Percentiles rank a stretch among this genome's conserved stretches.
These are phyloP conservation scores for Psittacula cyanocephala DNA, from an alignment of 2,113 vertebrate species.

Conservation along the genomic window DNA sequence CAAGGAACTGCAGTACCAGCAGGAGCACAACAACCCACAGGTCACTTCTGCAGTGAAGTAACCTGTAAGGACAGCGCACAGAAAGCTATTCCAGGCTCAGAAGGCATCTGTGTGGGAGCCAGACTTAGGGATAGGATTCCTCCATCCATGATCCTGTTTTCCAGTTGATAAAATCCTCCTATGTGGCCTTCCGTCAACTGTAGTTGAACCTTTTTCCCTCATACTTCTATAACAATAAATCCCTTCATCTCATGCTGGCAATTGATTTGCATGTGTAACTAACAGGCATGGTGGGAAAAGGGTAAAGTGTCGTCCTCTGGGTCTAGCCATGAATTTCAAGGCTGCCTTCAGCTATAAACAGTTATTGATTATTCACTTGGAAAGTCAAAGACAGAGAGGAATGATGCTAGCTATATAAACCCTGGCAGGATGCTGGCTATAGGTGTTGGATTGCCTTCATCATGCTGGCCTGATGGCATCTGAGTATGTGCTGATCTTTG, in stretches of 20 bases:
- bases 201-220: background rate
- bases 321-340: slow-evolving; percentile 15
- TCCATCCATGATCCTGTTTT: background rate
- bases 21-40: background rate
- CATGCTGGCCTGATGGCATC: background rate
- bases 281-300: background rate
- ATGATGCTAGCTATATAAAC: background rate
- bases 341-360: slow-evolving; percentile 15
- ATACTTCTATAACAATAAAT: background rate
- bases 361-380: slow-evolving; percentile 39
- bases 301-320: background rate
- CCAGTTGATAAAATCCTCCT: background rate
- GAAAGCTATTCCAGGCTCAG: background rate
- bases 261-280: background rate
- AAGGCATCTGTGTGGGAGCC: background rate
- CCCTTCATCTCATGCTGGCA: background rate
- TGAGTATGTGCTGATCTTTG: background rate
- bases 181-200: background rate
- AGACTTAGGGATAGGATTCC: background rate
- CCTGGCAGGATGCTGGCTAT: background rate
- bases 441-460: background rate
- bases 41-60: background rate
- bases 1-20: background rate
- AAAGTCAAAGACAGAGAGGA: slow-evolving; percentile 18
- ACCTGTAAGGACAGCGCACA: background rate